These are phyloP conservation scores for Nebria ingens DNA, from an alignment of 1,140 invertebrate genomes.

Conservation along the genomic window DNA sequence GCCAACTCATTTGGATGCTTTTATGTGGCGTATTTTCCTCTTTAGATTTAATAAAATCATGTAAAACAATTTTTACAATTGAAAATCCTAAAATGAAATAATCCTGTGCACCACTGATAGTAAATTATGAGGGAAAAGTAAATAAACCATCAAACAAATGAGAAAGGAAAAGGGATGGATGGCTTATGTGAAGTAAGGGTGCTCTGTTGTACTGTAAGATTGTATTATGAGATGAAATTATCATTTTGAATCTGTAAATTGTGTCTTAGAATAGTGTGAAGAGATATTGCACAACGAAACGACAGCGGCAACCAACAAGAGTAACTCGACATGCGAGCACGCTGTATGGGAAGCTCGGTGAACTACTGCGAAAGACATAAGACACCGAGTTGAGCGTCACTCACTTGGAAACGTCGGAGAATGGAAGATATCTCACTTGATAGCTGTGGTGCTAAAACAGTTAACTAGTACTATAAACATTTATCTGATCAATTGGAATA, in stretches of 20 bases:
- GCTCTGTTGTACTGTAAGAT: not conserved
- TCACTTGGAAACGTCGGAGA: not conserved
- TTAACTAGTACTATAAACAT: slow-evolving; percentile 5
- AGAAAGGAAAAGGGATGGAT: not conserved
- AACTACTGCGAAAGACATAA: not conserved
- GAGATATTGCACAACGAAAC: not conserved
- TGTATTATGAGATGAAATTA: not conserved
- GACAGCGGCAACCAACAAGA: not conserved
- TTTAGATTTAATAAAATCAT: too few species aligned
- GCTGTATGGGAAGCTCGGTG: not conserved
- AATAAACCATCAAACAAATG: too few species aligned
- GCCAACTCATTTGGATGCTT: too few species aligned
- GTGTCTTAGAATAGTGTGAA: slow-evolving; percentile 6
- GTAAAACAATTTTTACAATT: too few species aligned
- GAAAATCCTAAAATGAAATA: not conserved
- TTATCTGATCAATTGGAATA: slow-evolving; percentile 7
- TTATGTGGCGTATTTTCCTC: too few species aligned
- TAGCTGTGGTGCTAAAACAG: not conserved
- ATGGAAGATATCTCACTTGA: not conserved
- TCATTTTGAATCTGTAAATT: slow-evolving; percentile 5
- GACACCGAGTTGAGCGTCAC: not conserved
- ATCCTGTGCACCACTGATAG: not conserved
- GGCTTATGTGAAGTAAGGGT: not conserved
- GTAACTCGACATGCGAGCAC: not conserved
- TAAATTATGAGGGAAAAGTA: not conserved